These are phyloP conservation scores for Dorcus parallelipipedus DNA, from an alignment of 2,888 invertebrate genomes.

Conservation along the genomic window DNA sequence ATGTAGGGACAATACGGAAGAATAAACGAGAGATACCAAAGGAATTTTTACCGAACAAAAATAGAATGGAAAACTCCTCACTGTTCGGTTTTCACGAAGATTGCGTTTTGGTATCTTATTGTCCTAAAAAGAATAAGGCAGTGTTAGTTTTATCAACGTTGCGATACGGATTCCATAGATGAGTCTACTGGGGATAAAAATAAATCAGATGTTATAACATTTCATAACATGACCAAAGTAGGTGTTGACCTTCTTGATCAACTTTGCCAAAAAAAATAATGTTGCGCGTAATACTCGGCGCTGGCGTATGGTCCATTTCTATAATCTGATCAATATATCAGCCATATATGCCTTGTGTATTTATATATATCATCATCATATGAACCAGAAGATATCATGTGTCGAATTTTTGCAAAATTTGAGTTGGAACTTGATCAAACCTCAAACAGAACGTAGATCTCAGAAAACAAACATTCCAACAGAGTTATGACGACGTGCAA, in stretches of 20 bases:
- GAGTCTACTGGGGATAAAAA: conserved; percentile 3
- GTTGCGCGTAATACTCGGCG: too few relatives aligned
- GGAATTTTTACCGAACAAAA: not conserved
- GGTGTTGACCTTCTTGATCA: conserved; percentile 3
- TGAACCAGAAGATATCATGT: too few relatives aligned
- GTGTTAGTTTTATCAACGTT: conserved; percentile 1
- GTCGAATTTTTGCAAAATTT: too few relatives aligned
- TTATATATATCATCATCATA: too few relatives aligned
- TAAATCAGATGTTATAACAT: conserved; percentile 8
- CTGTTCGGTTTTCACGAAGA: not conserved
- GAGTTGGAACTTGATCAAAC: too few relatives aligned
- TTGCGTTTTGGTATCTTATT: not conserved
- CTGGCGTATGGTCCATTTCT: too few relatives aligned
- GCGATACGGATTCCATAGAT: not conserved
- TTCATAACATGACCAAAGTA: conserved; percentile 7
- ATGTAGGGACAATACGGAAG: not conserved
- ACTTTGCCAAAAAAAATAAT: too few relatives aligned
- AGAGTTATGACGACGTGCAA: too few relatives aligned
- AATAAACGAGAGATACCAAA: conserved; percentile 1
- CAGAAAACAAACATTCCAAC: too few relatives aligned
- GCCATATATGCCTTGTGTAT: too few relatives aligned
- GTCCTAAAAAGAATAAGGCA: conserved; percentile 7
- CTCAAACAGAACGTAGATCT: too few relatives aligned
- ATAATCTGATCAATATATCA: too few relatives aligned
- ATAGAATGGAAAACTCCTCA: not conserved